Percentiles rank a stretch among this genome's conserved stretches.
Conservation (phyloP, 2,113 vertebrate genomes). For the Malurus elegans region DNA sequence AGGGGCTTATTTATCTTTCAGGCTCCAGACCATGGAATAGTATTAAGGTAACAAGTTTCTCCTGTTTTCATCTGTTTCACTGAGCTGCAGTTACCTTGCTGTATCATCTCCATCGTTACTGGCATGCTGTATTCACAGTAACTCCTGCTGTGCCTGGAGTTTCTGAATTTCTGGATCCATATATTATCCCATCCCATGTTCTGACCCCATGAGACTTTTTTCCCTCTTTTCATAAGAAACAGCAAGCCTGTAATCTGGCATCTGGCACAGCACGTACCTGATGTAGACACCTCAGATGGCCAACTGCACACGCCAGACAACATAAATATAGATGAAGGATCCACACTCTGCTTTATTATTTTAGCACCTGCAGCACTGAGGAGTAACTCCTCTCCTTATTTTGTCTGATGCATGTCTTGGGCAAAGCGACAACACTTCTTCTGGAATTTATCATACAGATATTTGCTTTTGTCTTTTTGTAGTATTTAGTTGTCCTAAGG, state of each 20-base stretch:
- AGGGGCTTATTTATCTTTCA: neutral
- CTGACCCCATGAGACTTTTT: neutral
- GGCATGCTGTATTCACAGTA: neutral
- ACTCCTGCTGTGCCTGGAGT: no score
- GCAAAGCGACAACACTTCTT: fast-evolving
- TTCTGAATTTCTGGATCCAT: neutral
- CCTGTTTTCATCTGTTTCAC: neutral
- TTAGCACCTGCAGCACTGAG: neutral
- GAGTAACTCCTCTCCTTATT: neutral
- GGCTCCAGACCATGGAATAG: neutral
- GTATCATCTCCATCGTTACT: neutral
- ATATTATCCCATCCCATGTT: neutral
- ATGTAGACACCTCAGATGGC: neutral
- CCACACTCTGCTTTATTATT: neutral
- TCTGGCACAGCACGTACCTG: neutral
- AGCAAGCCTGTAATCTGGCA: neutral
- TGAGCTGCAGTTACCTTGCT: neutral
- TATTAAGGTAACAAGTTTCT: neutral
- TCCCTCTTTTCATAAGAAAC: neutral
- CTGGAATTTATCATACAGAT: neutral
- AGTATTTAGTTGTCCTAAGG: neutral
- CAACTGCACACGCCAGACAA: neutral
- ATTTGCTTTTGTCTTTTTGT: neutral
- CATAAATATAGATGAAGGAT: neutral
- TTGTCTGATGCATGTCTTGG: neutral